These are phyloP conservation scores for Torymus texanus DNA, from an alignment of 2,888 invertebrate species.

Conservation along the genomic window DNA sequence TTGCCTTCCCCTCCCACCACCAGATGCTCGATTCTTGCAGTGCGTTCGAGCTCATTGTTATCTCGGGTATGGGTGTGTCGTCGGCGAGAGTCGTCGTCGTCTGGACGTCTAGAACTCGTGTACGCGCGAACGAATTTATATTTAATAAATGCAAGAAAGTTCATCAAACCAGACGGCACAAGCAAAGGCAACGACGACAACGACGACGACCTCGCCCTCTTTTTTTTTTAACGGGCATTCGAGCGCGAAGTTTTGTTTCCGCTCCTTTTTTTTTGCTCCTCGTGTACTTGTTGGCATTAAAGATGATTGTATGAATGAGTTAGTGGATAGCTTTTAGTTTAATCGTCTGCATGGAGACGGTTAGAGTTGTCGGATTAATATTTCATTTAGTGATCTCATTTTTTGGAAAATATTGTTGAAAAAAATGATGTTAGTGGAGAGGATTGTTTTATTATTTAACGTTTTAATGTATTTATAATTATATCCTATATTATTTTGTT, in stretches of 20 bases:
- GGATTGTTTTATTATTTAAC: no score
- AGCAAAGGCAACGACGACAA: no score
- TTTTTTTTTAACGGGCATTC: not conserved
- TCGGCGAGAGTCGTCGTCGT: not conserved
- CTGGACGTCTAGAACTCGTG: no score
- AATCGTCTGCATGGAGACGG: no score
- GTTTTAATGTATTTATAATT: no score
- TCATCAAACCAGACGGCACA: conserved; percentile 34
- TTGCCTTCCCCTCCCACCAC: not conserved
- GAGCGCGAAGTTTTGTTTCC: not conserved
- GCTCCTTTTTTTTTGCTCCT: not conserved
- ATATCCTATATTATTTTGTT: no score
- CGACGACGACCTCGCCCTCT: conserved; percentile 22
- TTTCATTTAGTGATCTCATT: no score
- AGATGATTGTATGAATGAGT: conserved; percentile 8
- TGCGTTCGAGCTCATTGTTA: conserved; percentile 46
- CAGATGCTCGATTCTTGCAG: conserved; percentile 31
- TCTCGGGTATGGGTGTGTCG: conserved; percentile 47
- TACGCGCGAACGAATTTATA: conserved; percentile 37
- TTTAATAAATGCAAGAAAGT: conserved; percentile 48
- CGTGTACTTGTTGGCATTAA: conserved; percentile 3
- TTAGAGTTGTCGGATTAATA: no score
- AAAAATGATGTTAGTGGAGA: no score
- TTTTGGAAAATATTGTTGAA: no score
- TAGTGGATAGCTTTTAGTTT: not conserved